Percentiles rank a stretch among this genome's conserved stretches.
Conservation (phyloP, 1,140 invertebrate species). For the Geopemphigus sp. region DNA sequence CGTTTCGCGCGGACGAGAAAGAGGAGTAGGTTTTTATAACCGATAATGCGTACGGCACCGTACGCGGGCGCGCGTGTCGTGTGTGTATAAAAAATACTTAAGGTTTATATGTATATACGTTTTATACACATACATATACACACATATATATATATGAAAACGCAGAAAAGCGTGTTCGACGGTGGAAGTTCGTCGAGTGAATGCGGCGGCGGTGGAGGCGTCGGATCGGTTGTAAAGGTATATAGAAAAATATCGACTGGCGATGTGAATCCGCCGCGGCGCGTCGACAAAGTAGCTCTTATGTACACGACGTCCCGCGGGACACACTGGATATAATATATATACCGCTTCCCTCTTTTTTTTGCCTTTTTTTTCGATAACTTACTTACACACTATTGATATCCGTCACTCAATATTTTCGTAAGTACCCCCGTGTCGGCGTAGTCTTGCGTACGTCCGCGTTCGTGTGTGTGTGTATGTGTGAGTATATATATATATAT, state of each 20-base stretch:
- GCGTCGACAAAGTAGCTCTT: slow-evolving; percentile 47
- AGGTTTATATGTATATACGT: not conserved
- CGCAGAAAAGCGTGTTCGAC: too few relatives aligned
- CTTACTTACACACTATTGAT: slow-evolving; percentile 46
- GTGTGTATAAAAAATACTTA: slow-evolving; percentile 42
- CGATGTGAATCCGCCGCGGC: slow-evolving; percentile 19
- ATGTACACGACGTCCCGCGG: slow-evolving; percentile 6
- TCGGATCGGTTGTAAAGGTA: not conserved
- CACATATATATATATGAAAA: too few relatives aligned
- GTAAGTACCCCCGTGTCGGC: not conserved
- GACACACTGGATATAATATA: not conserved
- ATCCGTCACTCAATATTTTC: slow-evolving; percentile 49
- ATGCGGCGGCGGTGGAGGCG: not conserved
- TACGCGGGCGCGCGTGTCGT: too few relatives aligned
- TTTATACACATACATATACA: not conserved
- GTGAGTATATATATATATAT: slow-evolving; percentile 17
- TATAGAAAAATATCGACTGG: slow-evolving; percentile 46
- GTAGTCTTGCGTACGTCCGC: too few relatives aligned
- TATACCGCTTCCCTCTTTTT: not conserved
- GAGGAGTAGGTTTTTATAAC: too few relatives aligned
- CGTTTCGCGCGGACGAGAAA: too few relatives aligned
- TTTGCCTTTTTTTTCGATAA: not conserved
- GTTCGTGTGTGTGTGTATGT: too few relatives aligned
- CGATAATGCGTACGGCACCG: too few relatives aligned
- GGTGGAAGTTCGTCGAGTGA: not conserved